phyloP scores from a whole-genome alignment of 1,140 invertebrate species.

The Nasonia longicornis region DNA sequence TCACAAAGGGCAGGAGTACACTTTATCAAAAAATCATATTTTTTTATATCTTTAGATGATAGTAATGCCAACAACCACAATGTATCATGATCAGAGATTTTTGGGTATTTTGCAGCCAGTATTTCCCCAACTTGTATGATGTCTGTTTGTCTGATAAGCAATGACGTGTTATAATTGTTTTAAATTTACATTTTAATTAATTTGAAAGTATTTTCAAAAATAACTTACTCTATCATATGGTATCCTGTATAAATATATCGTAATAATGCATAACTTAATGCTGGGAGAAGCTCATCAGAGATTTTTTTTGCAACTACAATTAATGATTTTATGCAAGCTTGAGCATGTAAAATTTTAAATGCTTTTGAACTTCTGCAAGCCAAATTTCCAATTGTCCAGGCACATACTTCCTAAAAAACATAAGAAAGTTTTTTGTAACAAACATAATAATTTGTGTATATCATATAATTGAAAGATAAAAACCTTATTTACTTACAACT shows the following conservation, averaged over 20 bases:
- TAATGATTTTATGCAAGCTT: conserved; percentile 58
- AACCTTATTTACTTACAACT: conserved; percentile 54
- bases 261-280: conserved; percentile 57
- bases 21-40: conserved; percentile 43
- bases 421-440: not conserved
- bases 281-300: conserved; percentile 52
- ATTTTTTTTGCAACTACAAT: conserved; percentile 53
- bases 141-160: conserved; percentile 54
- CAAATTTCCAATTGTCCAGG: conserved; percentile 66
- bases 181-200: not conserved
- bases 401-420: conserved; percentile 59
- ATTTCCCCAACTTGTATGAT: conserved; percentile 50
- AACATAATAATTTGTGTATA: not conserved
- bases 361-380: conserved; percentile 53
- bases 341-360: conserved; percentile 58
- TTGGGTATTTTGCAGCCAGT: conserved; percentile 41
- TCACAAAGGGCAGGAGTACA: conserved; percentile 45
- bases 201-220: not conserved
- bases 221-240: conserved; percentile 54
- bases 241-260: conserved; percentile 55
- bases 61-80: conserved; percentile 61
- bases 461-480: conserved; percentile 30
- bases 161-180: conserved; percentile 1
- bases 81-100: conserved; percentile 48
- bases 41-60: conserved; percentile 55